A percentile compares a stretch with the other conserved stretches of the same genome.
Conservation (phyloP, 1,140 invertebrate genomes). For the Zophobas morio region DNA sequence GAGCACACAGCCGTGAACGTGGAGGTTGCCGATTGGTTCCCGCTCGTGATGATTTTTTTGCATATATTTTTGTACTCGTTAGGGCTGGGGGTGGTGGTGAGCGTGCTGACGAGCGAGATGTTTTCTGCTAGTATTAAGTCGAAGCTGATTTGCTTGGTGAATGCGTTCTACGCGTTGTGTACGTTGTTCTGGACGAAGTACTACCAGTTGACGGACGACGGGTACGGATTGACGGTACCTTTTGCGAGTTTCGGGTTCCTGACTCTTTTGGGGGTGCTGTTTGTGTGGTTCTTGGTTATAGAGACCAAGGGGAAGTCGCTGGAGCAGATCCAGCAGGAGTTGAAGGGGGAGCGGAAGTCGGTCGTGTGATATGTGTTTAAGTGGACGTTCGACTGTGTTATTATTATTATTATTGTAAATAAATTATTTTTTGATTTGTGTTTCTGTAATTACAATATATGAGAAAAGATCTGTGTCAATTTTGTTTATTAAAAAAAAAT, state of each 20-base stretch:
- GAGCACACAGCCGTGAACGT: slow-evolving; percentile 54
- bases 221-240: slow-evolving; percentile 78
- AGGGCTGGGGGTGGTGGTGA: slow-evolving; percentile 62
- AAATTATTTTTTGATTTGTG: too few species aligned
- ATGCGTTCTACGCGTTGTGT: slow-evolving; percentile 52
- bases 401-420: too few species aligned
- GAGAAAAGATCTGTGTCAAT: too few species aligned
- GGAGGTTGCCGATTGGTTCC: slow-evolving; percentile 61
- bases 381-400: too few species aligned
- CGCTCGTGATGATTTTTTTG: slow-evolving; percentile 58
- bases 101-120: slow-evolving; percentile 62
- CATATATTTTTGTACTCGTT: slow-evolving; percentile 59
- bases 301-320: slow-evolving; percentile 31
- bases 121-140: slow-evolving; percentile 64
- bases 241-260: slow-evolving; percentile 84
- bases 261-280: slow-evolving; percentile 5
- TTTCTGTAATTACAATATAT: too few species aligned
- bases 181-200: slow-evolving; percentile 65
- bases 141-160: slow-evolving; percentile 58
- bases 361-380: too few species aligned
- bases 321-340: slow-evolving; percentile 27
- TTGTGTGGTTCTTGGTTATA: slow-evolving; percentile 16
- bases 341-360: not conserved
- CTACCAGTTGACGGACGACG: slow-evolving; percentile 64
- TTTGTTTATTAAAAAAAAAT: too few species aligned